These are phyloP conservation scores for Rhopalosiphum maidis DNA, from an alignment of 1,140 invertebrate genomes.

Conservation along the genomic window DNA sequence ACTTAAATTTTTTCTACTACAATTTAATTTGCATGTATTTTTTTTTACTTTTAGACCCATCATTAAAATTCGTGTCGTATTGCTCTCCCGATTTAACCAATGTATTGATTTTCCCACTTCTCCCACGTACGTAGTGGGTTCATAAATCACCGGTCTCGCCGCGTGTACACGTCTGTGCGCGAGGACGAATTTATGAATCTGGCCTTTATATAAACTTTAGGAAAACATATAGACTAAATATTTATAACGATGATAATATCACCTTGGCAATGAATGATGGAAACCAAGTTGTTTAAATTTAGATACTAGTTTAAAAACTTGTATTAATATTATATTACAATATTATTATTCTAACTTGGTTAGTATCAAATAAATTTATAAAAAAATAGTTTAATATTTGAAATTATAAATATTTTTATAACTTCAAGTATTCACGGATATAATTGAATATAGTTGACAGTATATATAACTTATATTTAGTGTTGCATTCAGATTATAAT, in stretches of 20 bases:
- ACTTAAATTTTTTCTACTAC: not conserved
- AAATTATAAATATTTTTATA: not conserved
- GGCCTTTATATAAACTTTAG: not conserved
- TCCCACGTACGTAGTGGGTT: not conserved
- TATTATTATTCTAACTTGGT: not conserved
- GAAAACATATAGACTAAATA: not conserved
- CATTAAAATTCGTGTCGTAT: conserved; percentile 39
- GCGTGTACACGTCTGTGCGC: not conserved
- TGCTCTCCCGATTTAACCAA: not conserved
- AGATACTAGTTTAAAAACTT: not conserved
- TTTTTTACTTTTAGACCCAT: not conserved
- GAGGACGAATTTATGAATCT: conserved; percentile 8
- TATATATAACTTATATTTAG: not conserved
- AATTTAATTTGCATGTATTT: not conserved
- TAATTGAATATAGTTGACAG: not conserved
- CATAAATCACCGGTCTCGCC: conserved; percentile 9
- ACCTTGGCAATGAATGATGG: not conserved
- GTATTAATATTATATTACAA: not conserved
- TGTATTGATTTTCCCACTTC: conserved; percentile 37
- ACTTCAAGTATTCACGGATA: not conserved
- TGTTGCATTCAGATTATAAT: not conserved
- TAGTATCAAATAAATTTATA: not conserved
- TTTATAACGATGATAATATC: not conserved
- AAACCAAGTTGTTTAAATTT: not conserved
- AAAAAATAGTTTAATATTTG: not conserved